phyloP scores from a whole-genome alignment of 1,140 invertebrate genomes.

The Drosophila funebris region DNA sequence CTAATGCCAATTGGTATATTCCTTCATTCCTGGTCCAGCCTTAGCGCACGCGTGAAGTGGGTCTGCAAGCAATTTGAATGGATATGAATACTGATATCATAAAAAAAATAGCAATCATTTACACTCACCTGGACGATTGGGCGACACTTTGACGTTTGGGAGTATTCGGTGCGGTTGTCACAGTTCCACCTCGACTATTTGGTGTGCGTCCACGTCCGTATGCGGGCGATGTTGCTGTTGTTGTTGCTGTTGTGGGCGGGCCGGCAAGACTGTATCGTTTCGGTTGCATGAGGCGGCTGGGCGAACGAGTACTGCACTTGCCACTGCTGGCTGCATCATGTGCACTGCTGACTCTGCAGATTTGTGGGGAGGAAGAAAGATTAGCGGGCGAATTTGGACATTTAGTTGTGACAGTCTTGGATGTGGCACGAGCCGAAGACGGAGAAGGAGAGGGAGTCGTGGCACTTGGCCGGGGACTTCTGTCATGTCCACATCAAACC shows the following conservation, averaged over 20 bases:
- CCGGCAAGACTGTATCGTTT: slow-evolving; percentile 77
- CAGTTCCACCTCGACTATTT: slow-evolving; percentile 49
- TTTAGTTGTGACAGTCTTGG: slow-evolving; percentile 66
- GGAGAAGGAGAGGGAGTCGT: slow-evolving; percentile 20
- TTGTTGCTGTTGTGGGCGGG: slow-evolving; percentile 25
- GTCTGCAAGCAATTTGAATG: slow-evolving; percentile 47
- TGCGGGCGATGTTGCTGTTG: slow-evolving; percentile 33
- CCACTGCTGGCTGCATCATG: slow-evolving; percentile 54
- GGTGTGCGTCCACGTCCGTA: slow-evolving; percentile 68
- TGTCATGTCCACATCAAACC: slow-evolving; percentile 18
- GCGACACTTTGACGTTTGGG: slow-evolving; percentile 69
- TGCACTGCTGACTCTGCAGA: slow-evolving; percentile 63
- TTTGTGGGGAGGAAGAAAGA: slow-evolving; percentile 68
- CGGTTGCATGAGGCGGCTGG: slow-evolving; percentile 79
- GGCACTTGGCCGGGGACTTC: slow-evolving; percentile 58
- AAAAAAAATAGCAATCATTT: neutral
- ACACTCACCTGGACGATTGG: slow-evolving; percentile 72
- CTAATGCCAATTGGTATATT: slow-evolving; percentile 48
- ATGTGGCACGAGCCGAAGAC: slow-evolving; percentile 28
- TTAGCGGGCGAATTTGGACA: slow-evolving; percentile 53
- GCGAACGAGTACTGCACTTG: slow-evolving; percentile 71
- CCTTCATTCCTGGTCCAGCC: slow-evolving; percentile 34
- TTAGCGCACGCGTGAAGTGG: slow-evolving; percentile 69
- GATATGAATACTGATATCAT: neutral
- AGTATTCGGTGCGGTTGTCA: slow-evolving; percentile 73